Conservation (phyloP, 2,888 invertebrate species). For the Caenorhabditis parvicauda region DNA sequence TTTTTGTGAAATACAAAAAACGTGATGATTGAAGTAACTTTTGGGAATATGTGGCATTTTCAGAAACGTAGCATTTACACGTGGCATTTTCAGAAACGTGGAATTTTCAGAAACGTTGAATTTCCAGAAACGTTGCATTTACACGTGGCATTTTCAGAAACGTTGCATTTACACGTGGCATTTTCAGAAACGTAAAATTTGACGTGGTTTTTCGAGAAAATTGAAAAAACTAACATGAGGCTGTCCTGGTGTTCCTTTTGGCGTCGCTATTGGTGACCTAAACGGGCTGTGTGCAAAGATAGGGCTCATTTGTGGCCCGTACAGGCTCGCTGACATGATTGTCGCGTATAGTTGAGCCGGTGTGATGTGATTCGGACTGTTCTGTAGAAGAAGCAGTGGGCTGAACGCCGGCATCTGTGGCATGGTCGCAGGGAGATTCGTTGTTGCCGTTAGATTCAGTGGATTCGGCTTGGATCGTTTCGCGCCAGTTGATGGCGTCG, state of each 20-base stretch:
- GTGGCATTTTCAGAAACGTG: neutral
- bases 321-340: slow-evolving; percentile 28
- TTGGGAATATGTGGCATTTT: too few species aligned
- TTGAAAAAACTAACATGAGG: slow-evolving; percentile 11
- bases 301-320: slow-evolving; percentile 33
- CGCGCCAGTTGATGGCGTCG: slow-evolving; percentile 7
- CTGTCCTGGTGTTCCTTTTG: slow-evolving; percentile 8
- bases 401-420: slow-evolving; percentile 6
- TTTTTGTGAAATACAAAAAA: neutral
- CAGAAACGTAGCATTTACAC: too few species aligned
- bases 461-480: slow-evolving; percentile 22
- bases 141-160: neutral
- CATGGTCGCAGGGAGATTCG: slow-evolving; percentile 7
- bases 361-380: slow-evolving; percentile 13
- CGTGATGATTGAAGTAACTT: neutral
- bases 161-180: too few species aligned
- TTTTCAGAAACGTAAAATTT: neutral
- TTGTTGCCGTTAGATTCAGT: slow-evolving; percentile 18
- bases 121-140: too few species aligned
- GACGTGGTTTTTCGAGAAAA: too few species aligned
- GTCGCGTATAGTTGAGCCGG: slow-evolving; percentile 23
- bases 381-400: slow-evolving; percentile 14
- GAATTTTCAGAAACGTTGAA: too few species aligned
- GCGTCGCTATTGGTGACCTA: slow-evolving; percentile 16
- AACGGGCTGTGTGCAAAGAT: slow-evolving; percentile 15